phyloP scores from a whole-genome alignment of 1,140 invertebrate genomes.

The Tetranychus cinnabarinus region DNA sequence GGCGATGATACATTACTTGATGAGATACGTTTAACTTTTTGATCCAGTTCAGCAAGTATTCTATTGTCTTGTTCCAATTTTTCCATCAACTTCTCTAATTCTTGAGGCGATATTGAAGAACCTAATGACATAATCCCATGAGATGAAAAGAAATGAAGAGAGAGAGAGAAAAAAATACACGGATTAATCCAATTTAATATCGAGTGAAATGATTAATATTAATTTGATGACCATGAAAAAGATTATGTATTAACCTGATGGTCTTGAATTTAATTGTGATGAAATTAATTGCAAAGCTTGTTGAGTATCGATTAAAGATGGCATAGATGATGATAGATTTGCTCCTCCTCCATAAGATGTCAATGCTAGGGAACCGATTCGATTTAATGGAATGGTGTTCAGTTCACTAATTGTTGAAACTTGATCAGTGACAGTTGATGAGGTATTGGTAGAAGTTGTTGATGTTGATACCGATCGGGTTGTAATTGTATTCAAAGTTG shows the following conservation, averaged over 20 bases:
- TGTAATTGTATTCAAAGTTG: no score
- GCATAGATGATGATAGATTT: no score
- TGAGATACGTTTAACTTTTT: constrained; percentile 19
- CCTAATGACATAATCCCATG: background rate
- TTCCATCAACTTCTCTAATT: constrained; percentile 78
- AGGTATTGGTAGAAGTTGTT: background rate
- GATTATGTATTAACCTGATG: no score
- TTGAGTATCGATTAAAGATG: no score
- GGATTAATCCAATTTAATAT: background rate
- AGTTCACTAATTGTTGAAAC: background rate
- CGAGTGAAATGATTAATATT: background rate
- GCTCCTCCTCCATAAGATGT: no score
- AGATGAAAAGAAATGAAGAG: no score
- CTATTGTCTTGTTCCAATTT: constrained; percentile 70
- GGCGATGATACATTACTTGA: background rate
- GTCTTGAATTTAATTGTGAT: no score
- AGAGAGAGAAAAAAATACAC: background rate
- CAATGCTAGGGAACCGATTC: no score
- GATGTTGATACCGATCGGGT: background rate
- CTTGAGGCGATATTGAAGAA: constrained; percentile 20
- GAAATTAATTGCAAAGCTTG: no score
- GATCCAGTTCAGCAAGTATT: constrained; percentile 66
- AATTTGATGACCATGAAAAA: no score
- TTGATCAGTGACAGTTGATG: background rate
- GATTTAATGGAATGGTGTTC: background rate